phyloP scores from a whole-genome alignment of 2,797 vertebrate genomes.

The Pempheris klunzingeri region DNA sequence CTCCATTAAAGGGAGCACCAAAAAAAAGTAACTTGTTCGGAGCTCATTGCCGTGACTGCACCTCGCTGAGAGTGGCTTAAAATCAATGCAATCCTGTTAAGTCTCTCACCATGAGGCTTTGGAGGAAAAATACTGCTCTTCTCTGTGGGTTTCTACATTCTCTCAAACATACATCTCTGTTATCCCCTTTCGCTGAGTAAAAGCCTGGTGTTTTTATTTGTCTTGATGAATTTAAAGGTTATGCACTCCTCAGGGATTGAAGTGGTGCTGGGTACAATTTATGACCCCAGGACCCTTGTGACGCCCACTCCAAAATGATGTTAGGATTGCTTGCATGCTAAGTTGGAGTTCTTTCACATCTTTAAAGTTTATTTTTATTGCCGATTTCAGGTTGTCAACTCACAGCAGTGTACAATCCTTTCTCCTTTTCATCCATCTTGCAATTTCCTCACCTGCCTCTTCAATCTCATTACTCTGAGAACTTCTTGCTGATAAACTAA shows the following conservation, averaged over 20 bases:
- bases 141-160: constrained; percentile 32
- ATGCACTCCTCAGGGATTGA: constrained; percentile 4
- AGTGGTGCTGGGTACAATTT: not conserved
- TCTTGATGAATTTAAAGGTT: constrained; percentile 51
- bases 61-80: constrained; percentile 37
- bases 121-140: constrained; percentile 39
- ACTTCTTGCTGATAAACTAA: constrained; percentile 42
- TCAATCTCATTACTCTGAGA: constrained; percentile 20
- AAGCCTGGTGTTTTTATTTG: constrained; percentile 15
- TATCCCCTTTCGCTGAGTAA: constrained; percentile 2
- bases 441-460: constrained; percentile 17
- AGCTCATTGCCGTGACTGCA: constrained; percentile 44
- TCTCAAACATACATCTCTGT: constrained; percentile 32
- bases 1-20: constrained; percentile 43
- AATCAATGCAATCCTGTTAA: constrained; percentile 59
- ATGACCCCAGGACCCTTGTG: constrained; percentile 21
- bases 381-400: not conserved
- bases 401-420: not conserved
- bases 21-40: constrained; percentile 33
- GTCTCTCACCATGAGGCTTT: constrained; percentile 41
- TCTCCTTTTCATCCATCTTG: not conserved
- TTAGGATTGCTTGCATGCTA: not conserved
- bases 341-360: not conserved
- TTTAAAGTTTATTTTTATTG: not conserved
- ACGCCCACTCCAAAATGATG: not conserved